Conservation (phyloP, 2,888 invertebrate species). For the Uloborus plumipes region DNA sequence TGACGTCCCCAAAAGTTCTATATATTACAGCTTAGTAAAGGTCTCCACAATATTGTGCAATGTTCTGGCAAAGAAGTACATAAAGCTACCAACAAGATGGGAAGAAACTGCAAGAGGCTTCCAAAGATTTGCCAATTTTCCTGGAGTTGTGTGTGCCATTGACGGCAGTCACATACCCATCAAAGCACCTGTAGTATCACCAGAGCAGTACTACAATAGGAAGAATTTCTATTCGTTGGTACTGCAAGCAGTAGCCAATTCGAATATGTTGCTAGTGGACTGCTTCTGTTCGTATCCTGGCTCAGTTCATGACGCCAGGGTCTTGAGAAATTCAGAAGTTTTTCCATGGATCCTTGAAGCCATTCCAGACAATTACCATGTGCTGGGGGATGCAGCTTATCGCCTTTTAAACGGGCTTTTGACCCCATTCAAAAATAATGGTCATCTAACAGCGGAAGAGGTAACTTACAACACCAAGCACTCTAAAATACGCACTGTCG, state of each 20-base stretch:
- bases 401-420: neutral
- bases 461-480: too few relatives aligned
- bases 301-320: neutral
- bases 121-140: too few relatives aligned
- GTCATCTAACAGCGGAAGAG: too few relatives aligned
- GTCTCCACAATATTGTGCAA: too few relatives aligned
- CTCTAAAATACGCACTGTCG: too few relatives aligned
- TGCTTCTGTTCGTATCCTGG: constrained; percentile 8
- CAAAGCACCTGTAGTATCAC: neutral
- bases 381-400: neutral
- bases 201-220: neutral
- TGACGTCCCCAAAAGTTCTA: too few relatives aligned
- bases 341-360: neutral
- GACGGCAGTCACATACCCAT: neutral
- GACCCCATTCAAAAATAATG: too few relatives aligned
- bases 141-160: too few relatives aligned
- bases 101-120: too few relatives aligned
- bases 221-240: neutral
- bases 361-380: neutral
- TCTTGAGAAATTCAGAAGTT: neutral
- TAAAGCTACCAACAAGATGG: too few relatives aligned
- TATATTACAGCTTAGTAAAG: too few relatives aligned
- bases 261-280: neutral
- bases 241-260: neutral
- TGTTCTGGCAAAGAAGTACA: too few relatives aligned